phyloP scores from a whole-genome alignment of 2,797 vertebrate genomes.

The Coranthus polyacanthus region DNA sequence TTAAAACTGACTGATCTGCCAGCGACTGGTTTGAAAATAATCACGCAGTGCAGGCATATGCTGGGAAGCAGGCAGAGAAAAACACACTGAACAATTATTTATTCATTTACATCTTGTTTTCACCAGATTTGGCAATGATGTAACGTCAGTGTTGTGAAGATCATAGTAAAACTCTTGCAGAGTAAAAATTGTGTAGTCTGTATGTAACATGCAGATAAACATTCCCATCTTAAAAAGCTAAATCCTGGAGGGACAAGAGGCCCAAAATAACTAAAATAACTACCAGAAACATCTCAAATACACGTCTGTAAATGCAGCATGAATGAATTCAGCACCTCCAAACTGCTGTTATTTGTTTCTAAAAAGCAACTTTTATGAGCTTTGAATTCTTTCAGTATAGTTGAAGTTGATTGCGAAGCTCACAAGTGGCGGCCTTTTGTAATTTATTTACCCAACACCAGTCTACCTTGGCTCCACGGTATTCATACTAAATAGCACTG shows the following conservation, averaged over 20 bases:
- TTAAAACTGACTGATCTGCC: conserved; percentile 32
- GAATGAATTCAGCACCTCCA: neutral
- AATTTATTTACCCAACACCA: conserved; percentile 26
- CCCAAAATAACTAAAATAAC: no score
- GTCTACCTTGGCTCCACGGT: conserved; percentile 12
- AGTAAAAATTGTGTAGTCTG: no score
- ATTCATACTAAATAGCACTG: conserved; percentile 25
- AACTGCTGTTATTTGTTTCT: neutral
- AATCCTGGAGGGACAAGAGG: no score
- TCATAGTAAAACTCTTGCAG: neutral
- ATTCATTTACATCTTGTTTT: conserved; percentile 7
- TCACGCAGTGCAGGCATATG: conserved; percentile 2
- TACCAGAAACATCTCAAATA: neutral
- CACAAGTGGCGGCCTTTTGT: conserved; percentile 6
- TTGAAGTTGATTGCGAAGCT: neutral
- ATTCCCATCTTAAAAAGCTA: no score
- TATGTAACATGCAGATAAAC: neutral
- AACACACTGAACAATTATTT: neutral
- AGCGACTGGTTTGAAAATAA: conserved; percentile 39
- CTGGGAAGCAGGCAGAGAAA: neutral
- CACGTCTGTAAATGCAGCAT: neutral
- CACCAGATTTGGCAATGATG: neutral
- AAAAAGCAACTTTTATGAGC: neutral
- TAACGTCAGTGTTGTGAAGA: neutral
- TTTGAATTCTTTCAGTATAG: neutral